Conservation (phyloP, 2,888 invertebrate species). For the Sinodicranocentrus sp. region DNA sequence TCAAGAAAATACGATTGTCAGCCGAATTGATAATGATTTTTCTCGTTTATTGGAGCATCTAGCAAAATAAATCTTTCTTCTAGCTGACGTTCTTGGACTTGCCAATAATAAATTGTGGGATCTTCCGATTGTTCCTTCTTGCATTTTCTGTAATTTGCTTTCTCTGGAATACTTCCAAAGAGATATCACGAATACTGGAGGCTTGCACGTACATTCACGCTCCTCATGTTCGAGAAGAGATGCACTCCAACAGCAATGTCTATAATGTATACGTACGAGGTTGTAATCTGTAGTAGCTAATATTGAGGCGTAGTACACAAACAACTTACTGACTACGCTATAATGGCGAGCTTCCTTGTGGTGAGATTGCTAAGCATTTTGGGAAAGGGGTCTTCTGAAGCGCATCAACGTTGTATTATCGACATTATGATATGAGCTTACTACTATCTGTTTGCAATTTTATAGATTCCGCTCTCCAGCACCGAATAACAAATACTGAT, state of each 20-base stretch:
- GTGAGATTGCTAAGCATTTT: neutral
- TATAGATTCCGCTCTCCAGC: too few relatives aligned
- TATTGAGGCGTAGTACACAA: too few relatives aligned
- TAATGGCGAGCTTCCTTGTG: too few relatives aligned
- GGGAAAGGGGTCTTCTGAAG: neutral
- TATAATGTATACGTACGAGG: neutral
- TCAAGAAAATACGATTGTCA: conserved; percentile 63
- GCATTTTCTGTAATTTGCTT: conserved; percentile 67
- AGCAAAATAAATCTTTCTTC: conserved; percentile 61
- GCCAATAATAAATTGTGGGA: conserved; percentile 68
- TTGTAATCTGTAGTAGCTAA: too few relatives aligned
- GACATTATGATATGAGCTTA: neutral
- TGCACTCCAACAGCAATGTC: too few relatives aligned
- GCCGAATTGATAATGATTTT: conserved; percentile 64
- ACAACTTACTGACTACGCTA: too few relatives aligned
- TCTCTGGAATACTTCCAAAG: conserved; percentile 61
- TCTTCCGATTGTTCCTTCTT: conserved; percentile 58
- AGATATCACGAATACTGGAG: neutral
- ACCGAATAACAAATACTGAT: too few relatives aligned
- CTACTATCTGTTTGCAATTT: too few relatives aligned
- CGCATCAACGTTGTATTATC: neutral
- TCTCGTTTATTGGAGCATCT: conserved; percentile 66
- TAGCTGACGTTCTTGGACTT: conserved; percentile 65
- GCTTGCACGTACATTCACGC: too few relatives aligned
- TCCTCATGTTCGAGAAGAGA: too few relatives aligned